Conservation (phyloP, 2,888 invertebrate genomes). For the Noctuana brunneofusca region DNA sequence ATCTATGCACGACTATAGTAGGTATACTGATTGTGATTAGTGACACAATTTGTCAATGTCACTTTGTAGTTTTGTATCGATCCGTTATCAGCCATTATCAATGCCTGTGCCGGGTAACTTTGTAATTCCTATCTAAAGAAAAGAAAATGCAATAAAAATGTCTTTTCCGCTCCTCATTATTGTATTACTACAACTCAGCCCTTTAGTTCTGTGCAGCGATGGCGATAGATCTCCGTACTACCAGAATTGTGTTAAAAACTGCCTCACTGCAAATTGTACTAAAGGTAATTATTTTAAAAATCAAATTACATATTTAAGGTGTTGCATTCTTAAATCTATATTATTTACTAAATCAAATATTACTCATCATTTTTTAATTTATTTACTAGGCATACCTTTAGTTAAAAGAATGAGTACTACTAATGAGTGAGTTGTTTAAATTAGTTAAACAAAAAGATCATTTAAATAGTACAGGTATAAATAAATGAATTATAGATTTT, state of each 20-base stretch:
- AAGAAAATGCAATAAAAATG: constrained; percentile 26
- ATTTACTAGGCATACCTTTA: too few species aligned
- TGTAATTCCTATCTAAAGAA: background rate
- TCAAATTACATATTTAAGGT: background rate
- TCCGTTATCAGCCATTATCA: constrained; percentile 26
- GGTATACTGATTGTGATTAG: too few species aligned
- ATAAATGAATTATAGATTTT: too few species aligned
- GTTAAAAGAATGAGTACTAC: too few species aligned
- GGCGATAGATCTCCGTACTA: constrained; percentile 84
- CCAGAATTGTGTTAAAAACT: constrained; percentile 77
- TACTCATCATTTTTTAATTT: background rate
- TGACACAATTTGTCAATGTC: background rate
- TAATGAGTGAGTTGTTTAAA: too few species aligned
- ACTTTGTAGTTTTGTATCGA: constrained; percentile 3
- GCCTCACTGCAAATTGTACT: constrained; percentile 74
- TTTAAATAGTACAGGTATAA: too few species aligned
- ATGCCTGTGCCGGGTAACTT: constrained; percentile 2
- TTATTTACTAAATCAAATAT: background rate
- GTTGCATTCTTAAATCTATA: background rate
- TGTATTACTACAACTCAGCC: constrained; percentile 30
- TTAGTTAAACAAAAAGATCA: too few species aligned
- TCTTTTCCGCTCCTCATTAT: constrained; percentile 1
- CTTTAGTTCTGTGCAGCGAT: constrained; percentile 51
- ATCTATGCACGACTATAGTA: too few species aligned
- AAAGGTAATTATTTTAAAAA: constrained; percentile 60